These are phyloP conservation scores for Acanthosoma haemorrhoidale DNA, from an alignment of 2,888 invertebrate species.

Conservation along the genomic window DNA sequence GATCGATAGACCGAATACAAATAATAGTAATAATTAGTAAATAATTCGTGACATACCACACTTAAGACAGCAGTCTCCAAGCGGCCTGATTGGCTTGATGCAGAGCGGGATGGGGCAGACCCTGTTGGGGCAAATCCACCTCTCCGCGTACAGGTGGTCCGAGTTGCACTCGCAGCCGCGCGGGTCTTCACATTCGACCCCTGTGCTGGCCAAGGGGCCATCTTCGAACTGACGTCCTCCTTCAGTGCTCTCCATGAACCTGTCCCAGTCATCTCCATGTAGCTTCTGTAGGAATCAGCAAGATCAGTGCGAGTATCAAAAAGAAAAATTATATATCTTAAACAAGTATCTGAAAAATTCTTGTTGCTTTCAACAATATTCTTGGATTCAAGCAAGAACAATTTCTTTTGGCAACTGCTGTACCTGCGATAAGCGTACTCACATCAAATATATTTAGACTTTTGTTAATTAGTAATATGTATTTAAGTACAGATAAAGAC, in stretches of 20 bases:
- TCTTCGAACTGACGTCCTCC: slow-evolving; percentile 30
- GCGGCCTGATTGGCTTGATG: slow-evolving; percentile 38
- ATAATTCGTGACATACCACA: slow-evolving; percentile 36
- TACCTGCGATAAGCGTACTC: no score
- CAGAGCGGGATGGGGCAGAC: slow-evolving; percentile 35
- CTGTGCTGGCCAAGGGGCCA: slow-evolving; percentile 25
- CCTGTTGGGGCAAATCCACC: slow-evolving; percentile 36
- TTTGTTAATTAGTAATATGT: no score
- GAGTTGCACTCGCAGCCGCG: slow-evolving; percentile 40
- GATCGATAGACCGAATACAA: no score
- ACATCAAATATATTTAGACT: no score
- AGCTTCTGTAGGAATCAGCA: slow-evolving; percentile 34
- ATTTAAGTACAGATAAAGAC: no score
- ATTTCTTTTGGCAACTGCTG: no score
- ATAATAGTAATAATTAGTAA: background rate
- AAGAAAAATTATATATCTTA: no score
- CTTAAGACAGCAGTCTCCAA: slow-evolving; percentile 40
- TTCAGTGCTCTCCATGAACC: slow-evolving; percentile 29
- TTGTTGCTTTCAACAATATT: no score
- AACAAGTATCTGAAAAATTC: no score
- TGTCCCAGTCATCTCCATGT: slow-evolving; percentile 27
- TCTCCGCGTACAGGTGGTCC: slow-evolving; percentile 28
- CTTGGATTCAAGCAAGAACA: no score
- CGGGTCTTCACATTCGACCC: slow-evolving; percentile 26
- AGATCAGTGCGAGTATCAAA: no score